phyloP scores from a whole-genome alignment of 2,113 vertebrate species.

The Xiphorhynchus elegans region DNA sequence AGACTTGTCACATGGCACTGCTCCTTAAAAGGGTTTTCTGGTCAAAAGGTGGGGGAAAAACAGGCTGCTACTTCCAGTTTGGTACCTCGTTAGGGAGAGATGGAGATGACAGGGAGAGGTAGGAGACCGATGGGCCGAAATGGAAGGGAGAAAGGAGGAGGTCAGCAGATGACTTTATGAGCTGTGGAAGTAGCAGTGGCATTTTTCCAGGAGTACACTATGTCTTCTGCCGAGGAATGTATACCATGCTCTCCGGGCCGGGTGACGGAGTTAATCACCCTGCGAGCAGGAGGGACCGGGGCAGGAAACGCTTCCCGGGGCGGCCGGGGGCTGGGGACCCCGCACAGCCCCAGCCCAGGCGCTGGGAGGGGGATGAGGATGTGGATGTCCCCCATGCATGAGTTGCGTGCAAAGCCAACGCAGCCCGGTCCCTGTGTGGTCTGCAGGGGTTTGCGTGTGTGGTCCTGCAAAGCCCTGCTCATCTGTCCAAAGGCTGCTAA shows the following conservation, averaged over 20 bases:
- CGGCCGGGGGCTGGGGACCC: not conserved
- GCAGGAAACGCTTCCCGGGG: not conserved
- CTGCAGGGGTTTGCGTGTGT: constrained; percentile 88
- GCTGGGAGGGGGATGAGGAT: constrained; percentile 47
- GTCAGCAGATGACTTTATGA: constrained; percentile 18
- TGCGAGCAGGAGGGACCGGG: not conserved
- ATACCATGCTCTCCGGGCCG: not conserved
- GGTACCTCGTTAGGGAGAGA: rapidly evolving
- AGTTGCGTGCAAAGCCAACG: constrained; percentile 81
- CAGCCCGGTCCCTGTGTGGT: constrained; percentile 92
- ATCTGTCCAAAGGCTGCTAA: constrained; percentile 98
- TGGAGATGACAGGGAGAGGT: rapidly evolving
- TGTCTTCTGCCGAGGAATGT: not conserved
- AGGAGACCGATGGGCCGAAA: rapidly evolving
- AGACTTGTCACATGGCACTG: rapidly evolving
- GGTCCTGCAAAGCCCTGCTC: constrained; percentile 91
- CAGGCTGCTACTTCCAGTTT: rapidly evolving
- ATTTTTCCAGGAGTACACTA: not conserved
- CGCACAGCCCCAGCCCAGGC: constrained; percentile 43
- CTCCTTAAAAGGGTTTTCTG: not conserved
- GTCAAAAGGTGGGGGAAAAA: rapidly evolving
- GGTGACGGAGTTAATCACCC: constrained; percentile 6
- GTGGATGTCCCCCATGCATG: constrained; percentile 4
- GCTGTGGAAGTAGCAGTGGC: constrained; percentile 26
- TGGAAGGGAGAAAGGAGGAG: not conserved